phyloP scores from a whole-genome alignment of 2,797 vertebrate genomes.

The Ceryle rudis region DNA sequence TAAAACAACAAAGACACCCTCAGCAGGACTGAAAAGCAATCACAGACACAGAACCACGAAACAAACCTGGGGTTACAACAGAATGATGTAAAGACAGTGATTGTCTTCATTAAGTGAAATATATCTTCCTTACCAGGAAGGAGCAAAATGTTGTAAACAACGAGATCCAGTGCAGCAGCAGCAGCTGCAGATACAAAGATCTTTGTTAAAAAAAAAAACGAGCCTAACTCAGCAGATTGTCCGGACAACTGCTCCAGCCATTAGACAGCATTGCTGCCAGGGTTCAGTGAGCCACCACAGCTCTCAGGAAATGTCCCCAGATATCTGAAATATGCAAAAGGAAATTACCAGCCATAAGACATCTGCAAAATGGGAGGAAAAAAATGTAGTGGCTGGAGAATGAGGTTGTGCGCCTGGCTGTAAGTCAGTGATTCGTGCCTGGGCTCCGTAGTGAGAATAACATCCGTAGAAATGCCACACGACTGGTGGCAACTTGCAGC shows the following conservation, averaged over 20 bases:
- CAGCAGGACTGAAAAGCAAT: not conserved
- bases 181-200: not conserved
- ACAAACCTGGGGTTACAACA: not conserved
- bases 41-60: not conserved
- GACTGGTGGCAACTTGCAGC: not conserved
- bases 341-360: not conserved
- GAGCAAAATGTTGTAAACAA: not conserved
- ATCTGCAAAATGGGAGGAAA: not conserved
- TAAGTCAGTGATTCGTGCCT: not conserved
- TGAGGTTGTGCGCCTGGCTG: not conserved
- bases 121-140: not conserved
- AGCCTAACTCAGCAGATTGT: not conserved
- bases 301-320: not conserved
- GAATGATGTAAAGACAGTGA: not conserved
- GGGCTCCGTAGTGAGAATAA: rapidly evolving
- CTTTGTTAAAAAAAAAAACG: not conserved
- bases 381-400: not conserved
- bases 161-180: not conserved
- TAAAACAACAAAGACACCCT: constrained; percentile 10
- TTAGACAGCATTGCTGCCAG: not conserved
- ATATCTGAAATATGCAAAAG: not conserved
- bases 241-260: not conserved
- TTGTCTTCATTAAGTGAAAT: constrained; percentile 6
- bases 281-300: not conserved
- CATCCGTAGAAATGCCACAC: not conserved